Evolutionary conservation across 2,888 invertebrate species (phyloP), one percentile per base, ranked within the genome.

Genomic region (Cantharis rustica): DNA sequence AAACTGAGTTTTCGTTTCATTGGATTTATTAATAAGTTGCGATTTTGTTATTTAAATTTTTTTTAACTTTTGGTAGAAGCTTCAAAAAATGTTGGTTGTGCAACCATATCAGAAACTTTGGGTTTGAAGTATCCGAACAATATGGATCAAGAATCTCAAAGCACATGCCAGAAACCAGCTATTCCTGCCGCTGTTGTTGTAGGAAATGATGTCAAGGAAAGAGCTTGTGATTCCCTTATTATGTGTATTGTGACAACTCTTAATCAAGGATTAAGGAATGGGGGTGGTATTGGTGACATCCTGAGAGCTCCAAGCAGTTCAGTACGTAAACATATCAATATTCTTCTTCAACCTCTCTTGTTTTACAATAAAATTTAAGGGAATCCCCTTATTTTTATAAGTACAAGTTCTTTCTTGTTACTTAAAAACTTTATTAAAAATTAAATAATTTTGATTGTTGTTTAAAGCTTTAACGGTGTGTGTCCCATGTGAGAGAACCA

Each of bases 251-350:
- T 99, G 47, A 99, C 99, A 61, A 98, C 99, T 13, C 90, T 99
- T 85, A 99, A 99, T 91, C 98, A 98, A 90, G 99, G 99, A 1
- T 90, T 99, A 83, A 89, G 99, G 80, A 99, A 99, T 89, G 99
- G 99, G 7, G 99, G 99, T 66, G 99, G 99, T 73, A 99, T 99
- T 84, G 99, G 99, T n/a, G 99, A 99, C 88, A 96, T 99, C 80
- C 91, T 99, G 23, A 91, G 99, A 81, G 96, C 98, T 79, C 98
- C 98, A 0, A 97, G 98, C 79, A 97, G 96, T 88, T 93, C 93
- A 85, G 98, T 98, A 86, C 89, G 89, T 85, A 47, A n/a, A 47
- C 1, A 47, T 31, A 20, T 20, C 2, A 10, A 10, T 5, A 26
- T 4, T 20, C 5, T 17, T n/a, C n/a, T n/a, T n/a, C n/a, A n/a